Percentiles rank a stretch among this genome's conserved stretches.
Conservation (phyloP, 2,888 invertebrate genomes). For the Pollenia angustigena region DNA sequence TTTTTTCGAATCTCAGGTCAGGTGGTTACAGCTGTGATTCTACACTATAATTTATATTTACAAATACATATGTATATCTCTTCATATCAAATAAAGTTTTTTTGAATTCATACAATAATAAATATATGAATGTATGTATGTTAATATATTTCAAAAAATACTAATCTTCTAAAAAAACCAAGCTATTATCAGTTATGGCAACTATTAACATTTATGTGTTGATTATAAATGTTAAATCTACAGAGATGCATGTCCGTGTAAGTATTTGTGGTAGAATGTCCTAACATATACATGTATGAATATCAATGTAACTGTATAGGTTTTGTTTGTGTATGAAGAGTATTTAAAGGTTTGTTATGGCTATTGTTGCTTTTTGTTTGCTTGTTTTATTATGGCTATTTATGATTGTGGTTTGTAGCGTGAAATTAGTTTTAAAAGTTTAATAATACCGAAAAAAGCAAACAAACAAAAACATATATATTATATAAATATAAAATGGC, state of each 20-base stretch:
- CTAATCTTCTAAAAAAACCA: conserved; percentile 53
- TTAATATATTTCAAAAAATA: conserved; percentile 40
- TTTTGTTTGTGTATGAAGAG: neutral
- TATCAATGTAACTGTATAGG: no score
- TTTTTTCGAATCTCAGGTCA: no score
- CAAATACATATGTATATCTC: neutral
- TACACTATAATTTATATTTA: neutral
- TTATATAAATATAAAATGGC: conserved; percentile 30
- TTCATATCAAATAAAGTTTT: no score
- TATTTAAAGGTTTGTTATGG: conserved; percentile 31
- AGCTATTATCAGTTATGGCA: conserved; percentile 67
- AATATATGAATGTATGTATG: neutral
- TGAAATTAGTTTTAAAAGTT: conserved; percentile 75
- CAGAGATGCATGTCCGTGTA: conserved; percentile 7
- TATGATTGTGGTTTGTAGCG: conserved; percentile 75
- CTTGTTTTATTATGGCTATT: conserved; percentile 56
- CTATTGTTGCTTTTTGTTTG: conserved; percentile 20
- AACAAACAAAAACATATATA: conserved; percentile 47
- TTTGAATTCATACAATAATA: neutral
- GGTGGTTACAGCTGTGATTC: conserved; percentile 5
- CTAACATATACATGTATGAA: no score
- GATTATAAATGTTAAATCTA: conserved; percentile 51
- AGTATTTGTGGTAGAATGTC: neutral
- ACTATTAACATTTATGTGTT: conserved; percentile 65
- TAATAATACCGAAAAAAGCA: conserved; percentile 51